Evolutionary conservation across 2,113 vertebrate genomes (phyloP).

Genomic region (Pseudorhombus dupliciocellatus): DNA sequence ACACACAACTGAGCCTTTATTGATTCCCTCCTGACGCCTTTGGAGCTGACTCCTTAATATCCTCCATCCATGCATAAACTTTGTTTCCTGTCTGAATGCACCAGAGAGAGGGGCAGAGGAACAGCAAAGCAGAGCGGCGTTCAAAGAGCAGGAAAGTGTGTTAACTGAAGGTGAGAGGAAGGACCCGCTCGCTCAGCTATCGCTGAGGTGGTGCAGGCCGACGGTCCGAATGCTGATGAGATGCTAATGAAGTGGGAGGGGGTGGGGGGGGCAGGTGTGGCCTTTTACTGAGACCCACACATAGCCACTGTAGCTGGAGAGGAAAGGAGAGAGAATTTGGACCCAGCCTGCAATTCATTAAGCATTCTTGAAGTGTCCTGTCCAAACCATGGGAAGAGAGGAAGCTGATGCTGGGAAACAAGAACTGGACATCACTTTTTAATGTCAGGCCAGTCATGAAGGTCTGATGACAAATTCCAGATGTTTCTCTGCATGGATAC

Average conservation of each 20-base stretch:
- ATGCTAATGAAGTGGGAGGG: constrained; percentile 46
- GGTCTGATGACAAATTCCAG: not conserved
- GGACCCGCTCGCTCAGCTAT: constrained; percentile 23
- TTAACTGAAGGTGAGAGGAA: constrained; percentile 27
- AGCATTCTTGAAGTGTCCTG: constrained; percentile 9
- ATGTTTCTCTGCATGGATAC: no score
- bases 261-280: not conserved
- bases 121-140: not conserved
- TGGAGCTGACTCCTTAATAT: not conserved
- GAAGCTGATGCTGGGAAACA: not conserved
- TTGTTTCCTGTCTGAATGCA: constrained; percentile 19
- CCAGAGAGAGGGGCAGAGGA: not conserved
- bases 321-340: not conserved
- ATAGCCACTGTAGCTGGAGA: not conserved
- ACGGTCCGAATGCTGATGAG: constrained; percentile 37
- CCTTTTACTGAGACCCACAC: not conserved
- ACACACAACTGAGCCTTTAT: not conserved
- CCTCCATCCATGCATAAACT: not conserved
- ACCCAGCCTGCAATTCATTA: constrained; percentile 14
- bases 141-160: not conserved
- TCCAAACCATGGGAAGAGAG: not conserved
- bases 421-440: not conserved
- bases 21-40: not conserved
- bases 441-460: not conserved
- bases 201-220: constrained; percentile 4